phyloP scores from a whole-genome alignment of 2,797 vertebrate genomes.

The Danio albolineatus region DNA sequence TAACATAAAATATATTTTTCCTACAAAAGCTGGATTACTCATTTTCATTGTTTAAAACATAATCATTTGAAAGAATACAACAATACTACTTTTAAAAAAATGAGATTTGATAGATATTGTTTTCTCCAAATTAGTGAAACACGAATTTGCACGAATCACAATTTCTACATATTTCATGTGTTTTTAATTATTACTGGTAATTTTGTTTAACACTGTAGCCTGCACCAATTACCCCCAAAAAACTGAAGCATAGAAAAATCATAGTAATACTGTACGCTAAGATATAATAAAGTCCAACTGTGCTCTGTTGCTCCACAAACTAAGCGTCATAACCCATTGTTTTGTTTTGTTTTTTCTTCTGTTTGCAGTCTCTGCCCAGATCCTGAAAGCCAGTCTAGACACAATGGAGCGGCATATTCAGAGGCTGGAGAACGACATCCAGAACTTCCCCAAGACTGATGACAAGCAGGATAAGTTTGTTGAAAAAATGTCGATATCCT shows the following conservation, averaged over 20 bases:
- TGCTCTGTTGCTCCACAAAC: not conserved
- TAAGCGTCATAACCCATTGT: not conserved
- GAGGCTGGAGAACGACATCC: slow-evolving; percentile 88
- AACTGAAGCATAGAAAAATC: not conserved
- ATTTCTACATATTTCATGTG: not conserved
- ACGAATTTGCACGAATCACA: not conserved
- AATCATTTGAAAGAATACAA: too few species aligned
- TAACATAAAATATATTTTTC: too few species aligned
- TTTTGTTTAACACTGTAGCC: not conserved
- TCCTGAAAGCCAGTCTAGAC: slow-evolving; percentile 88
- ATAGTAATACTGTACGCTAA: not conserved
- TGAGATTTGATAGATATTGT: not conserved
- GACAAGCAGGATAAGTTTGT: slow-evolving; percentile 94
- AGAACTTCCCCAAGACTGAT: slow-evolving; percentile 89
- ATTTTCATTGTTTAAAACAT: too few species aligned
- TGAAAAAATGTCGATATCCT: slow-evolving; percentile 99
- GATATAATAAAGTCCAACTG: not conserved
- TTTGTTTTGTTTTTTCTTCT: slow-evolving; percentile 1
- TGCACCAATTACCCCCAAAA: slow-evolving; percentile 3
- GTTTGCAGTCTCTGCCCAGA: slow-evolving; percentile 91
- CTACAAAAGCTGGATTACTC: too few species aligned
- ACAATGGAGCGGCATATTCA: slow-evolving; percentile 91
- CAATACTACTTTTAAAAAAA: too few species aligned
- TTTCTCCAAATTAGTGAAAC: not conserved
- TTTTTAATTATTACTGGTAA: not conserved